A percentile compares a stretch with the other conserved stretches of the same genome.
These are phyloP conservation scores for Cyanistes caeruleus DNA, from an alignment of 2,113 vertebrate genomes.

Conservation along the genomic window DNA sequence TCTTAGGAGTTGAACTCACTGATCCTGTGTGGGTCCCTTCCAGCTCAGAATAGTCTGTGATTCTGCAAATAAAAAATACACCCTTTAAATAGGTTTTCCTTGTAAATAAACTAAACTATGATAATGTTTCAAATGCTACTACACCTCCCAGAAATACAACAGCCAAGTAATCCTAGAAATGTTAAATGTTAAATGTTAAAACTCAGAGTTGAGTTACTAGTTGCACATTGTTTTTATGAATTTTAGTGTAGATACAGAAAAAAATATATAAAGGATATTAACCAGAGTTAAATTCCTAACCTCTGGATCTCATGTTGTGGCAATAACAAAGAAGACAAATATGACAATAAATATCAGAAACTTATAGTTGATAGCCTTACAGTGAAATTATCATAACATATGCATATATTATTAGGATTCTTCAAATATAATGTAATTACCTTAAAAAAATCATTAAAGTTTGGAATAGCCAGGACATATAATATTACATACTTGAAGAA, in stretches of 20 bases:
- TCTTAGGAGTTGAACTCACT: fast-evolving
- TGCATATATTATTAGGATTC: not conserved
- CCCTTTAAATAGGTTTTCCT: not conserved
- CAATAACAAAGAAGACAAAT: not conserved
- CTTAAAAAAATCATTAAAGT: not conserved
- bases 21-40: too few species aligned
- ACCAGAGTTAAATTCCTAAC: not conserved
- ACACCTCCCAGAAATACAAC: not conserved
- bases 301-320: not conserved
- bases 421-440: not conserved
- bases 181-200: too few species aligned
- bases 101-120: not conserved
- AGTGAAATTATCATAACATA: not conserved
- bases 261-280: not conserved
- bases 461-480: not conserved
- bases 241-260: not conserved
- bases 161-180: not conserved
- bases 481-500: not conserved
- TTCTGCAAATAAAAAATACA: not conserved
- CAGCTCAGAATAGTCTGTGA: not conserved
- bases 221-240: not conserved
- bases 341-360: not conserved
- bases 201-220: not conserved
- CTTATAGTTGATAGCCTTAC: not conserved
- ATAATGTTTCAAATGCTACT: not conserved